Conservation (phyloP, 2,797 vertebrate species). For the Phoebastria nigripes region DNA sequence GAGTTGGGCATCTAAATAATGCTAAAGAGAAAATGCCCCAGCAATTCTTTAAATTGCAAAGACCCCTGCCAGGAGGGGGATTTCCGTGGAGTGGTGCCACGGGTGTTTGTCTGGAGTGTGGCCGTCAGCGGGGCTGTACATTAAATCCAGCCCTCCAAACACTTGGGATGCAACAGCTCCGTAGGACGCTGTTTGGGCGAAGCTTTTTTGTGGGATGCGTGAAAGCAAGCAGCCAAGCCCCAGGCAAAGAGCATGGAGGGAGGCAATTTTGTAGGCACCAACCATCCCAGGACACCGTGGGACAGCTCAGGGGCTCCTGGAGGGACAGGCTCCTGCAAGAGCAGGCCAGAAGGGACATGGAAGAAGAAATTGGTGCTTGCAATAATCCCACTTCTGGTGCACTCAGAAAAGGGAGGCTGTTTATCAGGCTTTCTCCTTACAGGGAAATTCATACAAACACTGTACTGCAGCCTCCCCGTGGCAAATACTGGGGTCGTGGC, state of each 20-base stretch:
- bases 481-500: not conserved
- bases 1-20: not conserved
- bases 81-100: not conserved
- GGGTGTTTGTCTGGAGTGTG: accelerated
- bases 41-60: not conserved
- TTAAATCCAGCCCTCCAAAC: not conserved
- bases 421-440: not conserved
- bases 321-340: not conserved
- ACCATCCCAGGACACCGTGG: not conserved
- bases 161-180: not conserved
- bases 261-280: not conserved
- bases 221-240: not conserved
- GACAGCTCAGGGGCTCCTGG: not conserved
- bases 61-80: not conserved
- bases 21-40: not conserved
- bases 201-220: not conserved
- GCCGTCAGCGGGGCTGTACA: not conserved
- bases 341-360: not conserved
- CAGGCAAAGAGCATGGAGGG: not conserved
- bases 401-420: not conserved
- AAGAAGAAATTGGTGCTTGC: not conserved
- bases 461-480: not conserved
- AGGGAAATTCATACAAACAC: not conserved
- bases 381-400: not conserved
- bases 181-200: not conserved